Base-by-base conservation (phyloP, 2,888 invertebrate genomes). In the Eristalinus sepulchralis region DNA sequence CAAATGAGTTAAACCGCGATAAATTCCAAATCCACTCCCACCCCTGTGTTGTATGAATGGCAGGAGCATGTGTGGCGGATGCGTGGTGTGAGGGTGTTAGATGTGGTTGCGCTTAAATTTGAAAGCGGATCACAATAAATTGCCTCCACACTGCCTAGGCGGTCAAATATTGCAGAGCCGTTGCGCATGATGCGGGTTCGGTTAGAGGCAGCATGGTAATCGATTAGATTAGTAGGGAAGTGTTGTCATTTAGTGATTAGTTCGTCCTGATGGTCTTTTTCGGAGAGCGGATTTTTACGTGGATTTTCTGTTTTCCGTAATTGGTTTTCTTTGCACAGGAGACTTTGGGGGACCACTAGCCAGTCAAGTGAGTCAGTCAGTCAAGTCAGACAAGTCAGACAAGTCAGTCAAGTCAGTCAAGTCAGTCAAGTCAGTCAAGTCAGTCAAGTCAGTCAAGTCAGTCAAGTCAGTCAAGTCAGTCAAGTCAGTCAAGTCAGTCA, bases 1-100 rank as follows among this genome's bases (percentile, higher is more conserved):
- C 39, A 71, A 60, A 71, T 63, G 62, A 72, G 62, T 72, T 47
- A 72, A 62, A 62, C 62, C 62, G 62, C 72, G 72, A 72, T 72
- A 62, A 62, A 72, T 62, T 39, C 31, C 53, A 72, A 62, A 47
- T 47, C 13, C 13, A 39, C 60, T 20, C 33, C n/a, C n/a, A n/a
- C n/a, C 33, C 4, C 47, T 62, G 2, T 6, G 57, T 11, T 22
- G 24, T 22, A 57, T 11, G 9, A 36, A n/a, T n/a, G 0, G 57
- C 6, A 34, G 11, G 27, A 10, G 20, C 1, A 20, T 10, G 10
- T 57, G 22, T 11, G 24, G 22, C 24, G 10, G 11, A 11, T 13
- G 11, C 24, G 11, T n/a, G 24, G 24, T 4, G 22, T 57, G 57
- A 13, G 57, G 57, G 22, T 22, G 57, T 57, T 57, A 13, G 55